Conservation (phyloP, 1,140 invertebrate genomes). For the Plutomurus gul region DNA sequence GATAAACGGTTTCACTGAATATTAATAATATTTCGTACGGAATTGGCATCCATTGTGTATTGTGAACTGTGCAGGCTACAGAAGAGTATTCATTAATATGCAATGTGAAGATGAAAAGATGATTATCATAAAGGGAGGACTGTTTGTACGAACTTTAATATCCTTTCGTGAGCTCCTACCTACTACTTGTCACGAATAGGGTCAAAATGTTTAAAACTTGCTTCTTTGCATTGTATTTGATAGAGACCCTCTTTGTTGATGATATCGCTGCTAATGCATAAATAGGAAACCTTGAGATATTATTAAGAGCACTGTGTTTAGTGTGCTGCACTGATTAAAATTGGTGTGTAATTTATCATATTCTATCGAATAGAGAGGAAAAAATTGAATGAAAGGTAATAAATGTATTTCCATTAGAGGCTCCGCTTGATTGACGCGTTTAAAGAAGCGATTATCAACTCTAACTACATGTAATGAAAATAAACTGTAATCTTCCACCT, state of each 20-base stretch:
- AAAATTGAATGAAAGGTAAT: neutral
- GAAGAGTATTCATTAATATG: neutral
- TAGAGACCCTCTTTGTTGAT: too few relatives aligned
- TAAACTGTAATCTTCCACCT: too few relatives aligned
- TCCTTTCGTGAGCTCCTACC: neutral
- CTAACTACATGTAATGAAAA: too few relatives aligned
- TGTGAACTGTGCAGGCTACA: too few relatives aligned
- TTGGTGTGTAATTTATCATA: neutral
- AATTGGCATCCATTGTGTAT: too few relatives aligned
- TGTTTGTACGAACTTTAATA: neutral
- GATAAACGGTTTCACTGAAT: too few relatives aligned
- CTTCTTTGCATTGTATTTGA: too few relatives aligned
- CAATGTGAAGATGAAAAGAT: neutral
- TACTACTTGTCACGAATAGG: constrained; percentile 26
- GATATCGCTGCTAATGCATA: neutral
- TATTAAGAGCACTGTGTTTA: neutral
- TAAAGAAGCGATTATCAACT: neutral
- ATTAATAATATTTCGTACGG: too few relatives aligned
- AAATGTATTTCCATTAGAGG: neutral
- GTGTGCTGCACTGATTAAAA: constrained; percentile 1
- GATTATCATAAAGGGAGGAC: neutral
- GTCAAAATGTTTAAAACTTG: neutral
- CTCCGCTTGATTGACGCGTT: neutral
- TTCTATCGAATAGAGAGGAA: neutral
- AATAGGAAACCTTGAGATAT: too few relatives aligned